Evolutionary conservation across 2,113 vertebrate species (phyloP).

Genomic region (Aythya baeri): DNA sequence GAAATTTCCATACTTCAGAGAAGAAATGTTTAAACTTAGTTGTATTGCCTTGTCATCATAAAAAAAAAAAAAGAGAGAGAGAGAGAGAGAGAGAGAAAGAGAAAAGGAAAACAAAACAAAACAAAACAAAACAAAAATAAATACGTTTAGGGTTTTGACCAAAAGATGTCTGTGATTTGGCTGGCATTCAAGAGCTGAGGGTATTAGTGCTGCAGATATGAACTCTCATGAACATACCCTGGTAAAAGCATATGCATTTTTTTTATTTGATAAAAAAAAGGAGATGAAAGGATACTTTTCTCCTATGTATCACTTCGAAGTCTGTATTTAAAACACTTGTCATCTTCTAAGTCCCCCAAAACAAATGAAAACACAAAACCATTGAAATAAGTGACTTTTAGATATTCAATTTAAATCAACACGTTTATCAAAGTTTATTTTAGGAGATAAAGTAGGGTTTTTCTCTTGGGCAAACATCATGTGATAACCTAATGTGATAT

Average conservation of each 20-base stretch:
- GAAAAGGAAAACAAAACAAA: too few species aligned
- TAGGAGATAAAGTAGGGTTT: not conserved
- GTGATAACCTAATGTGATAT: not conserved
- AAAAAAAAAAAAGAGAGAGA: not conserved
- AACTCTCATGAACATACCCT: not conserved
- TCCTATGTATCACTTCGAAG: not conserved
- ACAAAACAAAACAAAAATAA: not conserved
- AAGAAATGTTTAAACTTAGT: not conserved
- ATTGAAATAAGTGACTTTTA: not conserved
- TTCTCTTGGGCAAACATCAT: not conserved
- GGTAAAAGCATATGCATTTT: not conserved
- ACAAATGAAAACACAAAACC: not conserved
- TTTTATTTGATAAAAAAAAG: not conserved
- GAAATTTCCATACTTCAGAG: not conserved
- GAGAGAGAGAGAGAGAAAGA: too few species aligned
- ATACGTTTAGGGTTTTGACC: not conserved
- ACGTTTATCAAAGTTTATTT: not conserved
- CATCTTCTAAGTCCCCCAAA: not conserved
- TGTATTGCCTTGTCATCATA: not conserved
- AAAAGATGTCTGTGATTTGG: not conserved
- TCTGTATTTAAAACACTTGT: not conserved
- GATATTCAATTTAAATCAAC: not conserved
- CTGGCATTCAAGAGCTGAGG: not conserved
- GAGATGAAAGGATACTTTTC: not conserved
- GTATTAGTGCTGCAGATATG: not conserved